phyloP scores from a whole-genome alignment of 2,797 vertebrate species.

The Sebastes elongatus region DNA sequence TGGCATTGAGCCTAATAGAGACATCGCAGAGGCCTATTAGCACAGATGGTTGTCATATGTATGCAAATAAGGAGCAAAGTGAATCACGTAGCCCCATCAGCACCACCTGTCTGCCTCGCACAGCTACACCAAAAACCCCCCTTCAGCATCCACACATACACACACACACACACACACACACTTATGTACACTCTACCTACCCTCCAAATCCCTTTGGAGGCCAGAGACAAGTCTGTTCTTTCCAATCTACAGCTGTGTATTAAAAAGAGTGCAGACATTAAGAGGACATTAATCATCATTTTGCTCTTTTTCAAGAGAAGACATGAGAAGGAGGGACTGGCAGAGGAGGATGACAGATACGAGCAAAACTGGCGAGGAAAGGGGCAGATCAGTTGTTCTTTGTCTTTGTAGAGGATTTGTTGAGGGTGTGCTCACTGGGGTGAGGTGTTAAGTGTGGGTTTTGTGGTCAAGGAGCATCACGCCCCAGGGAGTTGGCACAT shows the following conservation, averaged over 20 bases:
- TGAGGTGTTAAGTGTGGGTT: conserved; percentile 63
- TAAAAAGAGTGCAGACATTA: conserved; percentile 91
- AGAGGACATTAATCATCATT: conserved; percentile 95
- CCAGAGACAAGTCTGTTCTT: conserved; percentile 72
- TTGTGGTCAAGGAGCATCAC: conserved; percentile 45
- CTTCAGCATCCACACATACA: conserved; percentile 23
- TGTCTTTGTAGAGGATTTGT: conserved; percentile 76
- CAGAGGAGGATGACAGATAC: conserved; percentile 21
- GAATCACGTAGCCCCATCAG: conserved; percentile 90
- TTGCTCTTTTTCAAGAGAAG: conserved; percentile 71
- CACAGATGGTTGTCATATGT: conserved; percentile 99
- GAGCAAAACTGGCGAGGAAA: background rate
- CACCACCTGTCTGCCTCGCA: conserved; percentile 93
- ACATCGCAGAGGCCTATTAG: conserved; percentile 91
- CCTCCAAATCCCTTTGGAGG: conserved; percentile 80
- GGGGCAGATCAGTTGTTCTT: conserved; percentile 17
- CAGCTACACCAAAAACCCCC: conserved; percentile 54
- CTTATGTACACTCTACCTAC: conserved; percentile 65
- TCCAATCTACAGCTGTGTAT: conserved; percentile 87
- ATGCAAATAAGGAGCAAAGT: conserved; percentile 98
- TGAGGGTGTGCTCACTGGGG: conserved; percentile 56
- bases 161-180: conserved; percentile 31
- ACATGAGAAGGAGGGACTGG: conserved; percentile 35
- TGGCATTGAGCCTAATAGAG: conserved; percentile 90
- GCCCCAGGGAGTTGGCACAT: conserved; percentile 42